Evolutionary conservation across 2,797 vertebrate genomes (phyloP), one percentile per base, ranked within the genome.

Genomic region (Lophius americanus): DNA sequence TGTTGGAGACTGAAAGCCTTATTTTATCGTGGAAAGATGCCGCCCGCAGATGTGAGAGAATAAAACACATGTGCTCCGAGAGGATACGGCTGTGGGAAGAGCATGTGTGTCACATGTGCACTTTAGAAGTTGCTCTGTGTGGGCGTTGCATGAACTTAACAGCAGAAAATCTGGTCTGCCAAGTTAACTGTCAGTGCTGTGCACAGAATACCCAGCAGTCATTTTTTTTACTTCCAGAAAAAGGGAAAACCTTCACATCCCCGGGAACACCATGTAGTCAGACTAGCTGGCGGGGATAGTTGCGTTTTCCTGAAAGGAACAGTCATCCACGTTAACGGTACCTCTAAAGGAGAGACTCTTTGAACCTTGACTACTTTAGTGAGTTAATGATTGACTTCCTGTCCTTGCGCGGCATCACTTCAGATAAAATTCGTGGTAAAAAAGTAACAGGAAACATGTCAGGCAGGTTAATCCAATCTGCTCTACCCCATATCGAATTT

Each of bases 121-220:
- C 37, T 50, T 62, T 9, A 68, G 63, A 73, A 56, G 33, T 69
- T 43, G 51, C 52, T 76, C 33, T 57, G 54, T 37, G 67, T 77
- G 79, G 65, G 84, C 8, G 79, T 74, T 37, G 46, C 4, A 3
- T 48, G 47, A 73, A 65, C 36, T 43, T 44, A 11, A 70, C 56
- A 89, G 75, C 59, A 73, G 87, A 89, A 87, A 86, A 86, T 82
- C 89, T 60, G 78, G 90, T 88, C 33, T 13, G 62, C 76, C 84
- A n/a, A 85, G 90, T 90, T 81, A 90, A 92, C 91, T 32, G 88
- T 68, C 80, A 64, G 59, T 70, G 64, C 47, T 1, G 60, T 60
- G 53, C 47, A 68, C 64, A 83, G 68, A 70, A 78, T 78, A 80
- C 62, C n/a, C n/a, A 4, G 8, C 5, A 32, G 1, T 5, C 8